Percentiles rank a stretch among this genome's conserved stretches.
phyloP scores from a whole-genome alignment of 2,113 vertebrate genomes.

The Melanerpes aurifrons region DNA sequence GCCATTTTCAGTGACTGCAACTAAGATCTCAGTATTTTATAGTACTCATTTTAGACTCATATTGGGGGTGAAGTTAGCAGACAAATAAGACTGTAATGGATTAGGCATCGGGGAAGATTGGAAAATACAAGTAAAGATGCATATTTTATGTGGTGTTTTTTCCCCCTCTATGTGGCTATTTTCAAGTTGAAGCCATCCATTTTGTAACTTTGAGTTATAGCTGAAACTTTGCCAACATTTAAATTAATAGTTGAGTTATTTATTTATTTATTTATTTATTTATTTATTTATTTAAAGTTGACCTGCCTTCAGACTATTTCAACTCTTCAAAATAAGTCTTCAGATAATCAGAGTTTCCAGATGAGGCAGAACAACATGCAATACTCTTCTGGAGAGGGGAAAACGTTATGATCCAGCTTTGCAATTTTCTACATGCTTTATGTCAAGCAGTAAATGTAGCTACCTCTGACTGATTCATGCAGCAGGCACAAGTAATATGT shows the following conservation, averaged over 20 bases:
- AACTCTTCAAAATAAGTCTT: slow-evolving; percentile 13
- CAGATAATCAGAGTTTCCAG: neutral
- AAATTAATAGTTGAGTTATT: slow-evolving; percentile 20
- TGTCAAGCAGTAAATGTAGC: neutral
- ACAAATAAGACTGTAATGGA: slow-evolving; percentile 11
- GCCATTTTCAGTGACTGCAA: neutral
- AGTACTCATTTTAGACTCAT: neutral
- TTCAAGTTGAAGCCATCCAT: neutral
- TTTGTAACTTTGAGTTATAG: neutral
- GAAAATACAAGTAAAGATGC: slow-evolving; percentile 31
- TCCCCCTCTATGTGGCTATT: neutral
- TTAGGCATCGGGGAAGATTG: neutral
- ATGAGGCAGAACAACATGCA: neutral
- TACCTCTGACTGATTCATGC: neutral
- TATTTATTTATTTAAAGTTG: neutral
- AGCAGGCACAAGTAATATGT: neutral
- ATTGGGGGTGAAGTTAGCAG: neutral
- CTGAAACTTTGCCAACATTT: neutral
- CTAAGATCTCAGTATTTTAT: neutral
- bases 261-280: neutral
- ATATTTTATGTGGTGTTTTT: neutral
- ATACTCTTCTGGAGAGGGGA: neutral
- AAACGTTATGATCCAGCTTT: neutral
- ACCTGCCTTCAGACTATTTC: neutral
- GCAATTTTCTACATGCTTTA: slow-evolving; percentile 49